Evolutionary conservation across 1,140 invertebrate species (phyloP).

Genomic region (Zaprionus inermis): DNA sequence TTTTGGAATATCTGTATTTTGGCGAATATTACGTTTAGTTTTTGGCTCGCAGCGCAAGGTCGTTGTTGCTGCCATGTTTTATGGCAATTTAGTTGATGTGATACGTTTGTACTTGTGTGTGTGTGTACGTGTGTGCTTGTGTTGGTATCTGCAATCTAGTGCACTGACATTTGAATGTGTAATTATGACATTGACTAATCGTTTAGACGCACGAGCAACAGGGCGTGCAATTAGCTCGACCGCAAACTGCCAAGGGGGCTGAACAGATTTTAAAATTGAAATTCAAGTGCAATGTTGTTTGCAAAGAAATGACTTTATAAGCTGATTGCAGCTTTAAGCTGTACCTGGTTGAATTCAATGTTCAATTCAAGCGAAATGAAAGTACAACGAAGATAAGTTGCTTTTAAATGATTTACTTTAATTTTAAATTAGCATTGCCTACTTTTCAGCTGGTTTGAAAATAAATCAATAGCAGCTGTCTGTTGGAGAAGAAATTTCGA

Average conservation of each 20-base stretch:
- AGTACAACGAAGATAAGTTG: background rate
- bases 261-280: background rate
- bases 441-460: background rate
- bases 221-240: slow-evolving; percentile 12
- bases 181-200: slow-evolving; percentile 44
- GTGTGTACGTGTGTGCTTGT: slow-evolving; percentile 9
- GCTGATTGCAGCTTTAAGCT: background rate
- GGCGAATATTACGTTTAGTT: slow-evolving; percentile 41
- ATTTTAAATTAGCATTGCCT: background rate
- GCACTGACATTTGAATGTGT: slow-evolving; percentile 25
- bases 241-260: background rate
- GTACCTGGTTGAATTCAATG: too few species aligned
- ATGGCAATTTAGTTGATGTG: slow-evolving; percentile 61
- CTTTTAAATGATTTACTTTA: background rate
- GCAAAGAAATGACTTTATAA: background rate
- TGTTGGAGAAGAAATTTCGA: too few species aligned
- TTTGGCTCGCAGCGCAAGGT: slow-evolving; percentile 50
- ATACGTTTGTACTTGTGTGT: slow-evolving; percentile 36
- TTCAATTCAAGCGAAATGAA: background rate
- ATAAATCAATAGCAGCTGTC: background rate
- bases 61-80: slow-evolving; percentile 55
- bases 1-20: slow-evolving; percentile 12
- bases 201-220: slow-evolving; percentile 13
- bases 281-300: background rate
- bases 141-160: slow-evolving; percentile 3